Percentiles rank a stretch among this genome's conserved stretches.
Evolutionary conservation across 2,797 vertebrate species (phyloP).

Genomic region (Pipistrellus nathusii): DNA sequence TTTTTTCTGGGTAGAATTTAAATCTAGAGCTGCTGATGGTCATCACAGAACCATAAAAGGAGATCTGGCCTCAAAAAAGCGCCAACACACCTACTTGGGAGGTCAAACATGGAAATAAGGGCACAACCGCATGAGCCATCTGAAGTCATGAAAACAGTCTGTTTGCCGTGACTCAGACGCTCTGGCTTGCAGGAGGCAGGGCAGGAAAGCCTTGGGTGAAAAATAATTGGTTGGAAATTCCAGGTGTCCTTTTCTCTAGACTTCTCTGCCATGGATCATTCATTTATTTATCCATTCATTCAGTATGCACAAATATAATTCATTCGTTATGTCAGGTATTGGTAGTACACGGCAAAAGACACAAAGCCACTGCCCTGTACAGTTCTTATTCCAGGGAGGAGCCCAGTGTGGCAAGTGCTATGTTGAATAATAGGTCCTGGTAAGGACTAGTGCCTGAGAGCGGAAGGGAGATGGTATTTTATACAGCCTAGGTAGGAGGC

Average conservation of each 20-base stretch:
- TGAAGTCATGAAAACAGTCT: background rate
- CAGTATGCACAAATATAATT: background rate
- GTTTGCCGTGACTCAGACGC: background rate
- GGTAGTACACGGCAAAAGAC: background rate
- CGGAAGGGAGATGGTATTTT: background rate
- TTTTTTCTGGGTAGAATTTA: background rate
- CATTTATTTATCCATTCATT: background rate
- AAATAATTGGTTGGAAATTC: background rate
- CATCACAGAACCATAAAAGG: background rate
- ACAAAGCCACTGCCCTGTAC: background rate
- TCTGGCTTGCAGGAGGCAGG: background rate
- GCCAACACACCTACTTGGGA: background rate
- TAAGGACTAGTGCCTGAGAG: background rate
- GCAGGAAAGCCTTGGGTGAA: background rate
- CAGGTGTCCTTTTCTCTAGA: background rate
- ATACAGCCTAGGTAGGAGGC: background rate
- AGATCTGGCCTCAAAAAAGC: background rate
- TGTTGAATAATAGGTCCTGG: background rate
- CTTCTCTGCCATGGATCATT: background rate
- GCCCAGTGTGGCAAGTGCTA: background rate
- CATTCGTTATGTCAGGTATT: background rate
- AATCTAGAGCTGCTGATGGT: background rate
- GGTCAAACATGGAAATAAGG: constrained; percentile 3
- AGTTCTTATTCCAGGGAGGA: background rate
- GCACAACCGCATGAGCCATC: background rate